Evolutionary conservation across 2,797 vertebrate genomes (phyloP).

Genomic region (Enteromius paludinosus): DNA sequence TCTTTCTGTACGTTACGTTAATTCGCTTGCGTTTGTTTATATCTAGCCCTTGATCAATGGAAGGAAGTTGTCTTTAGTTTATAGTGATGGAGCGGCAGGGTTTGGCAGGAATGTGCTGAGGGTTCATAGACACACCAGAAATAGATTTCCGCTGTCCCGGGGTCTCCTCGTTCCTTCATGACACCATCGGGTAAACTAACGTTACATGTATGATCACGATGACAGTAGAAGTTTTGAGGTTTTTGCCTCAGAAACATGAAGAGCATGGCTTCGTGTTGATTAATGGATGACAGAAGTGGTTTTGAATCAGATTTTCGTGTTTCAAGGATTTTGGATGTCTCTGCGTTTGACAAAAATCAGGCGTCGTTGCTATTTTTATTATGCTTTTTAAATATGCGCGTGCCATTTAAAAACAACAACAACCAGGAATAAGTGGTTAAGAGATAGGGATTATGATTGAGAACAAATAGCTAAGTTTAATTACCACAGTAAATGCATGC

Average conservation of each 20-base stretch:
- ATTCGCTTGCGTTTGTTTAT: neutral
- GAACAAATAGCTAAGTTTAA: neutral
- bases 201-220: neutral
- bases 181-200: neutral
- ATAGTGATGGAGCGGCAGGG: slow-evolving; percentile 22
- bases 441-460: neutral
- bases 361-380: neutral
- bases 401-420: neutral
- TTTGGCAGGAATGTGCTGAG: slow-evolving; percentile 50
- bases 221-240: neutral
- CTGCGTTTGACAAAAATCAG: neutral
- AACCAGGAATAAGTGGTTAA: neutral
- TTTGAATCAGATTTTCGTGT: neutral
- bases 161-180: slow-evolving; percentile 26
- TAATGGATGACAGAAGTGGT: neutral
- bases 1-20: neutral
- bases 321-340: neutral
- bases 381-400: neutral
- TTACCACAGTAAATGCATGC: neutral
- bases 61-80: slow-evolving; percentile 65
- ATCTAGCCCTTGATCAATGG: slow-evolving; percentile 54
- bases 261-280: neutral
- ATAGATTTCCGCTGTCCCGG: slow-evolving; percentile 29
- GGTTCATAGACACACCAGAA: slow-evolving; percentile 41
- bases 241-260: neutral